A percentile compares a stretch with the other conserved stretches of the same genome.
Conservation (phyloP, 2,797 vertebrate species). For the Mormyrops boulengeri region DNA sequence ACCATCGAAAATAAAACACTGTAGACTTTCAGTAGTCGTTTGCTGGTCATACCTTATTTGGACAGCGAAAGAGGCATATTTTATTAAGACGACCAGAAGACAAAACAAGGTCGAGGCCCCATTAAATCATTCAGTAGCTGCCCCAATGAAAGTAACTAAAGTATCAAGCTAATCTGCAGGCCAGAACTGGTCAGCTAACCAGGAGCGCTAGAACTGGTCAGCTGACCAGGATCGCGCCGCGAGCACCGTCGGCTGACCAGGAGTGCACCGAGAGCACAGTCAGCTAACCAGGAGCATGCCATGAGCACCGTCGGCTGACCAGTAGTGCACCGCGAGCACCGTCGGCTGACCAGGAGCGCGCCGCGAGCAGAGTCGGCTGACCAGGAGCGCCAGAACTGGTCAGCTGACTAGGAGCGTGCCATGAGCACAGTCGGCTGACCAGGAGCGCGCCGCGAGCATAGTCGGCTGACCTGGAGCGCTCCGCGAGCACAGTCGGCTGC, state of each 20-base stretch:
- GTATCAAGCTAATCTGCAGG: background rate
- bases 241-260: no score
- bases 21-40: background rate
- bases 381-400: no score
- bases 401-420: no score
- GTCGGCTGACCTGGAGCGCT: no score
- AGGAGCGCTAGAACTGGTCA: background rate
- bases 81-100: background rate
- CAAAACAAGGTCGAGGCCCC: background rate
- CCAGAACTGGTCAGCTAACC: background rate
- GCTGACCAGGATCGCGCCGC: background rate
- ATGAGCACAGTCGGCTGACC: no score
- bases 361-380: no score
- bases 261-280: no score
- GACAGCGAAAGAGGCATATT: background rate
- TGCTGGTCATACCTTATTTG: background rate
- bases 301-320: no score
- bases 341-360: no score
- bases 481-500: background rate
- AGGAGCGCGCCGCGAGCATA: no score
- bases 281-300: no score
- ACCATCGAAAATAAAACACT: background rate
- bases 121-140: background rate
- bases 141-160: background rate
- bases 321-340: no score